These are phyloP conservation scores for Melinaea marsaeus DNA, from an alignment of 2,888 invertebrate species.

Conservation along the genomic window DNA sequence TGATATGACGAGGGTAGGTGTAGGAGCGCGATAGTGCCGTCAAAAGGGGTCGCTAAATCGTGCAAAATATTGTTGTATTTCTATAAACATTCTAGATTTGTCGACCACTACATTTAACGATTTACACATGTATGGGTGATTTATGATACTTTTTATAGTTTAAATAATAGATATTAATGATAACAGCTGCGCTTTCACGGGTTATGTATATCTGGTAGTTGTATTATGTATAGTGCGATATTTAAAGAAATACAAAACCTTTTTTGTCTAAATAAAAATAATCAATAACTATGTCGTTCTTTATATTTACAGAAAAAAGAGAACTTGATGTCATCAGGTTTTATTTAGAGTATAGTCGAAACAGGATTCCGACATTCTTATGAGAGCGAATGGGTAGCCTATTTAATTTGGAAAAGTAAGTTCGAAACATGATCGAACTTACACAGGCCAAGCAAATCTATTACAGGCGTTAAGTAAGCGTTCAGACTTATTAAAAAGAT, in stretches of 20 bases:
- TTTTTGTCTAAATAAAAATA: neutral
- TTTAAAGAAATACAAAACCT: neutral
- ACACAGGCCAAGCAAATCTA: too few relatives aligned
- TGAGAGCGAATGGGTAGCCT: too few relatives aligned
- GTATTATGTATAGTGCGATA: neutral
- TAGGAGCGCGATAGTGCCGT: constrained; percentile 51
- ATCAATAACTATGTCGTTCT: neutral
- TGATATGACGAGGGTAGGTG: constrained; percentile 60
- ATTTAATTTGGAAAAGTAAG: too few relatives aligned
- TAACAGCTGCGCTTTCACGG: constrained; percentile 4
- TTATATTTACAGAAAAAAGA: too few relatives aligned
- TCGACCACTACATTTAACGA: constrained; percentile 12
- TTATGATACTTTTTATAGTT: constrained; percentile 7
- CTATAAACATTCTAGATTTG: constrained; percentile 19
- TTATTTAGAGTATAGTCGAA: too few relatives aligned
- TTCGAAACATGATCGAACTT: too few relatives aligned
- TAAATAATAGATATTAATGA: constrained; percentile 7
- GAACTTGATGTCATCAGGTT: too few relatives aligned
- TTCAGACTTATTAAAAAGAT: too few relatives aligned
- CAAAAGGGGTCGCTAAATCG: constrained; percentile 40
- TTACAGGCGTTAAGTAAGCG: too few relatives aligned
- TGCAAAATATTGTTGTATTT: constrained; percentile 37
- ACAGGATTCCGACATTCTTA: too few relatives aligned
- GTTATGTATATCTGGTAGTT: neutral
- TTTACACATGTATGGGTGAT: constrained; percentile 10